phyloP scores from a whole-genome alignment of 1,140 invertebrate species.

The Bombus balteatus region DNA sequence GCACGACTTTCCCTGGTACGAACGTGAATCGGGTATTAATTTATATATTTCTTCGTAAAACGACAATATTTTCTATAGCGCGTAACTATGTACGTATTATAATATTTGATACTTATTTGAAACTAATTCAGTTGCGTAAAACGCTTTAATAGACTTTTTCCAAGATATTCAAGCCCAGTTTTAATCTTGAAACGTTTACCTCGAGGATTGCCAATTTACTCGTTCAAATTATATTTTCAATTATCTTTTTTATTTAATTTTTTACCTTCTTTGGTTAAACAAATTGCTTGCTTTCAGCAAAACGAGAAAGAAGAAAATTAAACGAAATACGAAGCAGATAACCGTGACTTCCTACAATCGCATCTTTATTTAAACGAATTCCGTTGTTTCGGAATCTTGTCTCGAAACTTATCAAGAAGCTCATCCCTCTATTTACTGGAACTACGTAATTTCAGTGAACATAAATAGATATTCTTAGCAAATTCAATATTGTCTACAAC shows the following conservation, averaged over 20 bases:
- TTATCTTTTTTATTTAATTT: not conserved
- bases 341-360: not conserved
- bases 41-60: not conserved
- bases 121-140: not conserved
- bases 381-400: too few relatives aligned
- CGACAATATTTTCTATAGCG: not conserved
- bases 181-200: not conserved
- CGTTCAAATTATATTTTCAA: not conserved
- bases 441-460: too few relatives aligned
- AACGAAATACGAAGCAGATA: not conserved
- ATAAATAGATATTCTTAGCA: too few relatives aligned
- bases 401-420: not conserved
- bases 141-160: not conserved
- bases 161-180: not conserved
- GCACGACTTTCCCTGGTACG: not conserved
- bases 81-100: not conserved
- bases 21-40: not conserved
- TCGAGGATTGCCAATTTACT: not conserved
- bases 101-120: not conserved
- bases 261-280: not conserved
- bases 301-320: not conserved
- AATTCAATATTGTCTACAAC: too few relatives aligned
- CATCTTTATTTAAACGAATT: not conserved
- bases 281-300: not conserved
- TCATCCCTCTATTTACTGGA: not conserved